Evolutionary conservation across 2,113 vertebrate species (phyloP).

Genomic region (Cariama cristata): DNA sequence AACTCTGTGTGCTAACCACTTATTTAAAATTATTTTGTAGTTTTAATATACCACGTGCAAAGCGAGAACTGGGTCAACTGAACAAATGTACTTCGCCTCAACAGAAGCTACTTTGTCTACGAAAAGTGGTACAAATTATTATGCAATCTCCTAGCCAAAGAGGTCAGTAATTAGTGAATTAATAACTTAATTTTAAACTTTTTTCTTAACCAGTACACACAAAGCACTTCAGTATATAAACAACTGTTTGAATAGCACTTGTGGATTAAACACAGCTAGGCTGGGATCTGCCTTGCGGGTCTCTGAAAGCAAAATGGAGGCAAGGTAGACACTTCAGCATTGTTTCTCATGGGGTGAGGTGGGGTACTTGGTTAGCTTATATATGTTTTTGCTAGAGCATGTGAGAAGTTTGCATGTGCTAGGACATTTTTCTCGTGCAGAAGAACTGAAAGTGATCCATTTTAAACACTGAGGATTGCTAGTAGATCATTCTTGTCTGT

Average conservation of each 20-base stretch:
- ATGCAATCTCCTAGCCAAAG: slow-evolving; percentile 87
- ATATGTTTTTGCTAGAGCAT: background rate
- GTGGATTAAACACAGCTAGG: background rate
- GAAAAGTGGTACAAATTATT: slow-evolving; percentile 86
- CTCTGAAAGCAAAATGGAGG: background rate
- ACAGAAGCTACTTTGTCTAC: slow-evolving; percentile 92
- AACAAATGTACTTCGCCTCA: slow-evolving; percentile 92
- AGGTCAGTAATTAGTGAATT: slow-evolving; percentile 75
- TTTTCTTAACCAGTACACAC: background rate
- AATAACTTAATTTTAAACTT: background rate
- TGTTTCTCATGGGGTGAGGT: background rate
- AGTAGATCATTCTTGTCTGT: background rate
- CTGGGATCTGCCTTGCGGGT: background rate
- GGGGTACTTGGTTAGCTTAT: background rate
- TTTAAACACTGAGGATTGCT: background rate
- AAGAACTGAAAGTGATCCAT: background rate
- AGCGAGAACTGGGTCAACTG: slow-evolving; percentile 89
- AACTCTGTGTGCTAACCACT: background rate
- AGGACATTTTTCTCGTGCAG: background rate
- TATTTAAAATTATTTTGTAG: slow-evolving; percentile 70
- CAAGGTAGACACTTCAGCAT: background rate
- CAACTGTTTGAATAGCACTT: background rate
- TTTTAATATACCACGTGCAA: slow-evolving; percentile 92
- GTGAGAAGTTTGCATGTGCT: background rate
- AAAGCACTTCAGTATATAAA: background rate